Evolutionary conservation across 2,797 vertebrate species (phyloP), one percentile per base, ranked within the genome.

Genomic region (Cyprinella venusta): DNA sequence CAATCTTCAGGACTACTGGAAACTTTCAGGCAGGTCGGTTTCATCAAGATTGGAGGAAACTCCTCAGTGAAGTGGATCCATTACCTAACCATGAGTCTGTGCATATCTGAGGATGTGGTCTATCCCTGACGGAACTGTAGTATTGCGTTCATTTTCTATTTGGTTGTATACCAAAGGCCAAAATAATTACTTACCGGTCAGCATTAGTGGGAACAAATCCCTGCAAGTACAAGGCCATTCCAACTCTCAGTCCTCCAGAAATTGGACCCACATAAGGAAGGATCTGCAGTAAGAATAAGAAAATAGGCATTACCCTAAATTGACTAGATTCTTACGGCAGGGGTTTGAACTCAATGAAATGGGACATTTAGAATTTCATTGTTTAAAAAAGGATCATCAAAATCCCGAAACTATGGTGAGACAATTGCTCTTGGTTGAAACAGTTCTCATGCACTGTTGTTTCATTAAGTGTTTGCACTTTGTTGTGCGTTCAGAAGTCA

Each of bases 181-280:
- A 42, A 52, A 7, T 7, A 52, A 19, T 19, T 52, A 0, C 19
- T 38, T 59, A 75, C 72, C 0, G 0, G 1, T 24, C 30, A 36
- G 72, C 50, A 36, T 59, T 59, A n/a, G 0, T 52, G 0, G 33
- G 48, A 38, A 75, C 10, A 21, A 56, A 5, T 36, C 71, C 71
- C 5, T 75, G 10, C 2, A 75, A 12, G 71, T n/a, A 75, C 30
- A 75, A 36, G 50, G 18, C 80, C 69, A 26, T 40, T 18, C 42
- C 79, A 40, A 64, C 26, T 61, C 15, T 87, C 16, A 87, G 26
- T n/a, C 24, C 54, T 52, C n/a, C 42, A 8, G 80, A 70, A 21
- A 86, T 63, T 83, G 54, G 21, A 5, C 76, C 68, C 18, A 69
- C 77, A 64, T 76, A 87, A 30, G 85, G 82, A 86, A 86, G n/a